Evolutionary conservation across 1,140 invertebrate species (phyloP), one percentile per base, ranked within the genome.

Genomic region (Zophobas atratus): DNA sequence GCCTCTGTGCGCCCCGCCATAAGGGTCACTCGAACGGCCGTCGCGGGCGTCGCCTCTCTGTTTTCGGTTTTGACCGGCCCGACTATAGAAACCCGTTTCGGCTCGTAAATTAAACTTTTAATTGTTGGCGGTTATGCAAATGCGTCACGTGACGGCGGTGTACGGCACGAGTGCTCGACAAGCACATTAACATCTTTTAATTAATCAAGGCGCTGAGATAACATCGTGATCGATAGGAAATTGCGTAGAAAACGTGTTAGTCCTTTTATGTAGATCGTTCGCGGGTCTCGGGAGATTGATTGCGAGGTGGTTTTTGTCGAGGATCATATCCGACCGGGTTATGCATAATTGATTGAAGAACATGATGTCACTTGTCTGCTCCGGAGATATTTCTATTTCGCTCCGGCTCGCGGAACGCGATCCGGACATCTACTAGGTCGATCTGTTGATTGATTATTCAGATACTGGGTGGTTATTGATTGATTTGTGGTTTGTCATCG

Each of bases 271-370:
- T 55, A 55, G 35, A 55, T 55, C 53, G 53, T 33, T 20, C 35
- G 35, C 35, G 35, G 35, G 35, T 34, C 32, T 55, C 53, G 33
- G 20, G 32, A 55, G 53, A 55, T 55, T 55, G 53, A 55, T 55
- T 55, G 53, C 53, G 53, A 55, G 33, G 53, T 34, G 33, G 53
- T 55, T 55, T 55, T 55, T 55, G 53, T 55, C 53, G 53, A 55
- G 53, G 32, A 55, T 55, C 53, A 55, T 55, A 55, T 34, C 53
- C 35, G 53, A 55, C 53, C 1, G 6, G 32, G 35, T 20, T 55
- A 55, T 55, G 53, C 53, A 55, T 55, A 55, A 55, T 32, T 55
- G 53, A 55, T 55, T 33, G n/a, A 34, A 32, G 53, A 55, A 55
- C 53, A 55, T 55, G 53, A 33, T 55, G 53, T 55, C 53, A 55